Conservation (phyloP, 2,113 vertebrate species). For the Ictalurus furcatus region DNA sequence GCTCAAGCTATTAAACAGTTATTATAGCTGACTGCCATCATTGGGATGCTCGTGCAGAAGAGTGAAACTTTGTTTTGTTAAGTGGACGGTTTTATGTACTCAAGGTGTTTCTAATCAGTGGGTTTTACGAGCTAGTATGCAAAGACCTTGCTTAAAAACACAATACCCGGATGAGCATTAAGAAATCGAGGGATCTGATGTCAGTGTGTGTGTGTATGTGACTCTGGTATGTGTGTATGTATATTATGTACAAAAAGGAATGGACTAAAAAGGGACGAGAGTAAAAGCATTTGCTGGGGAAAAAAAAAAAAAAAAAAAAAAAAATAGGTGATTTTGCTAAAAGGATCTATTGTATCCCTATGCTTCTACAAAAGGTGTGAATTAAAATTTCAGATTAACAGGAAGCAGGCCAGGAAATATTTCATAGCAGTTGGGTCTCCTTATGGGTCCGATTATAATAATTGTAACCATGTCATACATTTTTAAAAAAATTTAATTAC, state of each 20-base stretch:
- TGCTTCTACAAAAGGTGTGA: background rate
- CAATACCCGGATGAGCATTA: background rate
- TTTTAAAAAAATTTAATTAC: background rate
- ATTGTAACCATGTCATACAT: too few species aligned
- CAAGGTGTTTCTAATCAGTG: background rate
- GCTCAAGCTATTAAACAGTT: background rate
- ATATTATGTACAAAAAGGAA: background rate
- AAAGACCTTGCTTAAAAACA: background rate
- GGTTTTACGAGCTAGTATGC: background rate
- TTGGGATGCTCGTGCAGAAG: background rate
- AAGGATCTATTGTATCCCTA: background rate
- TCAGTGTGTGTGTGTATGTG: background rate
- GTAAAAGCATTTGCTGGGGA: background rate
- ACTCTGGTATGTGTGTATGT: background rate
- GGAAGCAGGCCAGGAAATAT: background rate
- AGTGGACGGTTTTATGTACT: background rate
- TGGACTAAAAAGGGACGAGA: background rate
- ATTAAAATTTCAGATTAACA: too few species aligned
- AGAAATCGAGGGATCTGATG: background rate
- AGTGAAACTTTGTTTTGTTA: background rate
- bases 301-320: too few species aligned
- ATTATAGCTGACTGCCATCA: background rate
- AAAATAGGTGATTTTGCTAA: too few species aligned
- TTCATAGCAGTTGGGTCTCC: background rate
- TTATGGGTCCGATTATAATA: background rate